These are phyloP conservation scores for Palythoa caribaeorum DNA, from an alignment of 92 coral and sea anemone genomes.

Conservation along the genomic window DNA sequence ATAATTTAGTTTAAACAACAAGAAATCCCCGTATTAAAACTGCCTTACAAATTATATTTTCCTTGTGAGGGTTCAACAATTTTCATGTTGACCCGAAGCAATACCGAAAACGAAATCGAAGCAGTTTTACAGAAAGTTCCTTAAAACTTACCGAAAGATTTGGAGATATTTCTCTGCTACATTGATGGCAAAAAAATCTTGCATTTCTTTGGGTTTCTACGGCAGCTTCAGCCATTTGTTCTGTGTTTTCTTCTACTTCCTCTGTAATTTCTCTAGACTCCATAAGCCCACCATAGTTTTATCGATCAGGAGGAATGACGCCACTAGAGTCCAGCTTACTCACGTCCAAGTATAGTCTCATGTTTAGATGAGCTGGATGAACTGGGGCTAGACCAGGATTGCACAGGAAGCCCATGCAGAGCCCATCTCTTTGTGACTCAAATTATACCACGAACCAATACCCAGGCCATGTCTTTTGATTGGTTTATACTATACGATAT, in stretches of 20 bases:
- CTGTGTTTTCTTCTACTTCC: conserved; percentile 24
- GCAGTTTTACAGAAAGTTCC: neutral
- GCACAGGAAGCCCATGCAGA: neutral
- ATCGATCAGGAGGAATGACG: neutral
- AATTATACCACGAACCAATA: too few species aligned
- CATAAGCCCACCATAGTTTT: conserved; percentile 11
- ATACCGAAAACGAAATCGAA: neutral
- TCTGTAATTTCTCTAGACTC: conserved; percentile 10
- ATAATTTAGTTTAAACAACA: neutral
- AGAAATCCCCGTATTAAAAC: neutral
- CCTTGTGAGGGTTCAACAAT: neutral
- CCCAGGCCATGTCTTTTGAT: too few species aligned
- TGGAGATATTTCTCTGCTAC: conserved; percentile 89
- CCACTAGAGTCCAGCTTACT: conserved; percentile 1
- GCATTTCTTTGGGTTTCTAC: conserved; percentile 73
- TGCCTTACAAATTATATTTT: neutral
- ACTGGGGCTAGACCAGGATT: neutral
- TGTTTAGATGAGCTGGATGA: neutral
- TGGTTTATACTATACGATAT: too few species aligned
- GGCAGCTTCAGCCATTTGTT: conserved; percentile 94
- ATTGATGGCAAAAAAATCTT: conserved; percentile 91
- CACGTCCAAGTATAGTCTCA: neutral
- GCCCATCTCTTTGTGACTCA: too few species aligned
- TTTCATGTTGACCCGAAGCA: neutral
- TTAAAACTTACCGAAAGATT: conserved; percentile 81